Evolutionary conservation across 2,113 vertebrate genomes (phyloP).

Genomic region (Benitochromis conjunctus): DNA sequence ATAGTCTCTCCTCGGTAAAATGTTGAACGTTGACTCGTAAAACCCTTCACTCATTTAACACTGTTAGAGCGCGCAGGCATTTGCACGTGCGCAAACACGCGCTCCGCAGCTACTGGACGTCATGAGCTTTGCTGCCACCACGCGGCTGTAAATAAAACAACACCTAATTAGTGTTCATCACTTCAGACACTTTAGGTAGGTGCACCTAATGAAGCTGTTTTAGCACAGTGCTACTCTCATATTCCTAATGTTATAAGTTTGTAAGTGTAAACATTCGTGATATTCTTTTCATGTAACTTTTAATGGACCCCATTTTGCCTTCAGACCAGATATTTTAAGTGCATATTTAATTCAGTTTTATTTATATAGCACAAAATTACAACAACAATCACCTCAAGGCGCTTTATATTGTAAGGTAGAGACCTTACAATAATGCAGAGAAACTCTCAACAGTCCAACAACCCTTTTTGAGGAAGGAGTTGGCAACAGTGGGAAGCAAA

Average conservation of each 20-base stretch:
- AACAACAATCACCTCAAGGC: not conserved
- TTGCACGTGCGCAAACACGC: not conserved
- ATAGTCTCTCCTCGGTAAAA: not conserved
- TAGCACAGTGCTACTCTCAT: not conserved
- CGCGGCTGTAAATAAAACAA: conserved; percentile 2
- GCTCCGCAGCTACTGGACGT: not conserved
- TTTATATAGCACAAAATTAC: not conserved
- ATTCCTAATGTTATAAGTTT: not conserved
- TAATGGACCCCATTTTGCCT: not conserved
- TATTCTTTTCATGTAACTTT: not conserved
- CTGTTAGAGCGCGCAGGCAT: not conserved
- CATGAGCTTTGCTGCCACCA: conserved; percentile 49
- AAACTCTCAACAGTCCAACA: not conserved
- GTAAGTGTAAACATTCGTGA: not conserved
- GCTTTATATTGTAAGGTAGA: not conserved
- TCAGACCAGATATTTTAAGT: not conserved
- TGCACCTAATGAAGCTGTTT: not conserved
- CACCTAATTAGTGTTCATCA: not conserved
- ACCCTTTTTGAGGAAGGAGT: not conserved
- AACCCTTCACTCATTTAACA: not conserved
- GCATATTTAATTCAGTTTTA: not conserved
- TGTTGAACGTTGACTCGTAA: not conserved
- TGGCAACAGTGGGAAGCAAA: not conserved
- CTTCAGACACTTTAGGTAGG: not conserved
- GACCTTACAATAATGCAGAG: not conserved